Evolutionary conservation across 2,888 invertebrate species (phyloP), one percentile per base, ranked within the genome.

Genomic region (Steinernema carpocapsae): DNA sequence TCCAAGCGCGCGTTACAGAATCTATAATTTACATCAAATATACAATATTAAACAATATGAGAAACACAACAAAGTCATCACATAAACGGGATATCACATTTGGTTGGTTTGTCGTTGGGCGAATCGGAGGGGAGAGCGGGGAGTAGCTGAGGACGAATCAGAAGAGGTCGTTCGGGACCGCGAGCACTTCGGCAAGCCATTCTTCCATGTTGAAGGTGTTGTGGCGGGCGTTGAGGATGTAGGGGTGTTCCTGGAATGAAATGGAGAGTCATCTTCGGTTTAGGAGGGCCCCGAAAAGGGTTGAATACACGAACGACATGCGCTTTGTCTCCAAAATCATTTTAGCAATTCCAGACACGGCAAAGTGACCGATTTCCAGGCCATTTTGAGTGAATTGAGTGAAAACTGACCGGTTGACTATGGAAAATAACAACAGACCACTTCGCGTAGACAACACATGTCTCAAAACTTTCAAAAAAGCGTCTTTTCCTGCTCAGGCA

Each of bases 131-230:
- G 19, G 51, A 19, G n/a, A n/a, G n/a, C n/a, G n/a, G n/a, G n/a
- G n/a, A n/a, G n/a, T n/a, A n/a, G n/a, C n/a, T n/a, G 19, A 51
- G 19, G n/a, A 19, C 51, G 51, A 19, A 51, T 56, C 56, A 56
- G 26, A 56, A 26, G 24, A 56, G 4, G 56, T 56, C 56, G 26
- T 26, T 56, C n/a, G 22, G 24, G 56, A 56, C 56, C 2, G 56
- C 26, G 24, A 56, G 12, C 26, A 26, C 56, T 4, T 56, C 56
- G 3, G 56, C 3, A 26, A 56, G 56, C 56, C 56, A 56, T 26
- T 56, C 56, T 24, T 56, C 56, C 56, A 56, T 56, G 56, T 56
- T 56, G 56, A 56, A 56, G 24, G 24, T 14, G 26, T 26, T 56
- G 26, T 17, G 7, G 10, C 56, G 56, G 56, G 56, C 56, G 22